Base-by-base conservation (phyloP, 2,888 invertebrate genomes). In the Agrypnus murinus region DNA sequence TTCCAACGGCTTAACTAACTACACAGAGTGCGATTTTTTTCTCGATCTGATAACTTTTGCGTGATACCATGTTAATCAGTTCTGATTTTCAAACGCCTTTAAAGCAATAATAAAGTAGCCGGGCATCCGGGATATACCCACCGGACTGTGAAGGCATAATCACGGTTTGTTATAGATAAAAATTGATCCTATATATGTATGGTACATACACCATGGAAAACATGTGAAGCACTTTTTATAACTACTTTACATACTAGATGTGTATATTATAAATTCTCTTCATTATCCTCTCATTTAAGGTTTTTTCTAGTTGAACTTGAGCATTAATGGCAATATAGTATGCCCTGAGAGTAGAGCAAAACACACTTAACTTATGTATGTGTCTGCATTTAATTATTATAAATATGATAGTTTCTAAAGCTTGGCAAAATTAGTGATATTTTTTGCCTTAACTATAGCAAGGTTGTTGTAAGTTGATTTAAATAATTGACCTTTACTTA, bases 101-200 rank as follows among this genome's bases (percentile, higher is more conserved):
- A 25, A 75, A 73, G 75, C 76, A 77, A 78, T 78, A 77, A 79
- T 80, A 79, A 80, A 80, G 77, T 78, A 78, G 76, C 76, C 60
- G 65, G 69, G 79, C 77, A 82, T 82, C 82, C 82, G 82, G 82
- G 81, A 82, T 81, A 78, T 80, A 74, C 72, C 76, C 81, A 80
- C 79, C 81, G 81, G 79, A 77, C 77, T 81, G 82, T 81, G 78
- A 82, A 82, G 80, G 73, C 70, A 66, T 74, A 75, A 75, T 75
- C 66, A 63, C 57, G 55, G 62, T 32, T 65, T 57, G 36, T 31
- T 53, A 9, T 36, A 48, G 38, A 67, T 55, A 53, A 62, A 63
- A 70, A 65, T 73, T 58, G 71, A 72, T 72, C 65, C 53, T 58
- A 36, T 59, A 55, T n/a, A n/a, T n/a, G n/a, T n/a, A n/a, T n/a